phyloP scores from a whole-genome alignment of 2,797 vertebrate genomes.

The Eleutherodactylus coqui region DNA sequence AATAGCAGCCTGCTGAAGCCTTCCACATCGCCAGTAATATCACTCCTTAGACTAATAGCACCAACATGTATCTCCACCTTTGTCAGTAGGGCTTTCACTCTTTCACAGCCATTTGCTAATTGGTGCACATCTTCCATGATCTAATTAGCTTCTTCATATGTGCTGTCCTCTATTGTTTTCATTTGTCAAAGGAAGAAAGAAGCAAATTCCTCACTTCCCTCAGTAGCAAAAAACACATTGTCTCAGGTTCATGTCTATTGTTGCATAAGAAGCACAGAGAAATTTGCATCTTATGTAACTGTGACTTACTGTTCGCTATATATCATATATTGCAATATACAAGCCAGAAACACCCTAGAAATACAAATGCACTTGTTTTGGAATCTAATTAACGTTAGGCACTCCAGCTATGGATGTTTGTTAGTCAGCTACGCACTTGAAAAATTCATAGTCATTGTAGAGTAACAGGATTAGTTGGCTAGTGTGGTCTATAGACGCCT shows the following conservation, averaged over 20 bases:
- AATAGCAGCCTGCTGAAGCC: conserved; percentile 44
- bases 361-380: conserved; percentile 9
- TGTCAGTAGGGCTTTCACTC: conserved; percentile 44
- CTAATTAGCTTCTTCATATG: conserved; percentile 49
- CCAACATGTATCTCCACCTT: conserved; percentile 25
- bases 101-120: conserved; percentile 54
- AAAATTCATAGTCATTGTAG: conserved; percentile 11
- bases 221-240: conserved; percentile 22
- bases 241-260: conserved; percentile 41
- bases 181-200: conserved; percentile 39
- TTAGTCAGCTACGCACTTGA: not conserved
- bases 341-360: not conserved
- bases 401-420: not conserved
- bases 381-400: conserved; percentile 19
- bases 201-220: conserved; percentile 16
- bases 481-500: not conserved
- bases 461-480: not conserved
- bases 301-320: conserved; percentile 18
- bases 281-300: conserved; percentile 30
- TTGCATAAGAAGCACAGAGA: conserved; percentile 10
- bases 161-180: conserved; percentile 38
- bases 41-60: conserved; percentile 48
- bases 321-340: conserved; percentile 21
- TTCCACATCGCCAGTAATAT: conserved; percentile 41
- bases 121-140: conserved; percentile 23